Evolutionary conservation across 1,140 invertebrate species (phyloP).

Genomic region (Charaxes varanes): DNA sequence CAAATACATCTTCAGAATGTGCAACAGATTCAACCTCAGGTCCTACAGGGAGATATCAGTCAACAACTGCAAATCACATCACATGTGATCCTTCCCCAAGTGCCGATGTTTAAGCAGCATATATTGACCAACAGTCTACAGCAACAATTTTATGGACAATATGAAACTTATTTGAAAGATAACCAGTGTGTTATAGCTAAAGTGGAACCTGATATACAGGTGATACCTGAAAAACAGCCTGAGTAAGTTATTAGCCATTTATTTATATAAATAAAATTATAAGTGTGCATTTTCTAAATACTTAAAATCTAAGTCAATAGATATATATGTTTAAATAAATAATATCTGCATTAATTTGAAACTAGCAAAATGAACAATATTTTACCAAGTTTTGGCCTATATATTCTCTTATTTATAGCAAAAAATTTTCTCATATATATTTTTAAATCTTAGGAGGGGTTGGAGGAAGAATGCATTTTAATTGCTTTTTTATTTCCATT

Average conservation of each 20-base stretch:
- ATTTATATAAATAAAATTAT: too few relatives aligned
- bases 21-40: constrained; percentile 35
- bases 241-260: too few relatives aligned
- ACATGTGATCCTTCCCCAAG: constrained; percentile 49
- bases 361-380: too few relatives aligned
- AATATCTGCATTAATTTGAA: too few relatives aligned
- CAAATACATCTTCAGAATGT: constrained; percentile 47
- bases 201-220: constrained; percentile 31
- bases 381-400: too few relatives aligned
- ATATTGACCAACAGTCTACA: constrained; percentile 38
- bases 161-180: constrained; percentile 45
- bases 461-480: too few relatives aligned
- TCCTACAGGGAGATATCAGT: constrained; percentile 39
- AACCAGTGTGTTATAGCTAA: constrained; percentile 41
- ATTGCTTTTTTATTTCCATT: constrained; percentile 19
- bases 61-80: constrained; percentile 44
- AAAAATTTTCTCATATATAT: too few relatives aligned
- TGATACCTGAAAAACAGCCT: constrained; percentile 26
- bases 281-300: too few relatives aligned
- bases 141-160: constrained; percentile 46
- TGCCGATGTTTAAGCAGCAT: constrained; percentile 46
- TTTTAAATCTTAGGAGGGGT: too few relatives aligned
- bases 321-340: too few relatives aligned
- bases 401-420: too few relatives aligned
- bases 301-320: too few relatives aligned